Evolutionary conservation across 2,797 vertebrate species (phyloP).

Genomic region (Harpagifer antarcticus): DNA sequence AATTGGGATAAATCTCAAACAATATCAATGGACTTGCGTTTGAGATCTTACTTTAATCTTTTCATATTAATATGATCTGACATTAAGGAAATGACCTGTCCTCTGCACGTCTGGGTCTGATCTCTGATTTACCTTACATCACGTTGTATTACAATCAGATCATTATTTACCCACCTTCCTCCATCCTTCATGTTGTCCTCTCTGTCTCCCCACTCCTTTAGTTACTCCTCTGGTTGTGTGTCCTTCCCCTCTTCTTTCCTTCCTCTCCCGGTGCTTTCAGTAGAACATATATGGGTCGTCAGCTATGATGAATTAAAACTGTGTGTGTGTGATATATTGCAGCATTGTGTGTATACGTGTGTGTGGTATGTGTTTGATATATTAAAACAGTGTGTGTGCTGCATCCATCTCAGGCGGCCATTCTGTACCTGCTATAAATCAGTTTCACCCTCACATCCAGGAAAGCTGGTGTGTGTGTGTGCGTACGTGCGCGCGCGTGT

Average conservation of each 20-base stretch:
- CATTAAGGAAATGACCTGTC: background rate
- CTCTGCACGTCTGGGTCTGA: background rate
- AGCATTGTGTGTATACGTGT: slow-evolving; percentile 30
- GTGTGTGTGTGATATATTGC: slow-evolving; percentile 50
- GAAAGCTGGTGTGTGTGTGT: slow-evolving; percentile 40
- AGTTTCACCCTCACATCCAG: slow-evolving; percentile 60
- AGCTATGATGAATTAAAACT: slow-evolving; percentile 79
- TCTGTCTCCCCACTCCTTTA: slow-evolving; percentile 17
- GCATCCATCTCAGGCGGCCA: slow-evolving; percentile 73
- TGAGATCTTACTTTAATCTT: too few species aligned
- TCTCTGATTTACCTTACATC: background rate
- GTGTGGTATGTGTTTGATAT: slow-evolving; percentile 72
- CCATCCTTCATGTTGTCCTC: slow-evolving; percentile 25
- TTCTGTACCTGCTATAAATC: slow-evolving; percentile 68
- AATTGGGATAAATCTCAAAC: too few species aligned
- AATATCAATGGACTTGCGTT: too few species aligned
- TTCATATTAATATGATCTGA: too few species aligned
- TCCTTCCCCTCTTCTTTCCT: slow-evolving; percentile 38
- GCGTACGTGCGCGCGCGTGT: slow-evolving; percentile 31
- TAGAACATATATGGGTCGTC: slow-evolving; percentile 78
- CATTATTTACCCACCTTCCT: slow-evolving; percentile 4
- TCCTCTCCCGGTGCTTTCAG: slow-evolving; percentile 50
- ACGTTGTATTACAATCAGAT: slow-evolving; percentile 19
- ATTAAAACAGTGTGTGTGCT: slow-evolving; percentile 70
- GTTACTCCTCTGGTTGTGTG: slow-evolving; percentile 33